Base-by-base conservation (phyloP, 1,140 invertebrate species). In the Drosophila watanabei region DNA sequence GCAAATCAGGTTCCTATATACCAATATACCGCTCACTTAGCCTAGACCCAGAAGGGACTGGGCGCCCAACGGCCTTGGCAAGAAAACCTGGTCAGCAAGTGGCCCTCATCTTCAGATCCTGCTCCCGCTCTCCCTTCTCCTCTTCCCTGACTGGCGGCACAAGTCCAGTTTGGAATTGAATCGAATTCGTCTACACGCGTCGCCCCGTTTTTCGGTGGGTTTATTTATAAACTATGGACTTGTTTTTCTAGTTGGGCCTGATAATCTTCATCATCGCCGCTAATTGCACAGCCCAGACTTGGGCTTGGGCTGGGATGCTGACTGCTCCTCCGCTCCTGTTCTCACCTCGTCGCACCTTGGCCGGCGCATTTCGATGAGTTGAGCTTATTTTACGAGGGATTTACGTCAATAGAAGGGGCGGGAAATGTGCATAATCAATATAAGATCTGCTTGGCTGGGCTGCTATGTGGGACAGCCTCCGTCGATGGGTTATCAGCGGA, bases 241-340 rank as follows among this genome's bases (percentile, higher is more conserved):
- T 90, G 85, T 89, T 89, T 89, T 89, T 89, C 85, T 89, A 89
- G 85, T 89, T 89, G 41, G 62, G 78, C 81, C 72, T 89, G 85
- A 85, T 89, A 85, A 90, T 83, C 81, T 61, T 73, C 84, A 62
- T 78, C 72, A 81, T 89, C 78, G 66, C 46, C 61, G 59, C 33
- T 78, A 69, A 89, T 69, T 64, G 72, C 72, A 64, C 62, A 39
- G 37, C 70, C 32, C 75, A 79, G 75, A 79, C 76, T 52, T 32
- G 56, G 70, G 64, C 58, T 75, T 13, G 58, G 56, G 32, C 7
- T 75, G 20, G 8, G 30, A 28, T 62, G 35, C 28, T 52, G 30
- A 35, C 60, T 48, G 61, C 28, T 39, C 30, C 28, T 39, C 30
- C 11, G 14, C 48, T 54, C 63, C 64, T 52, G 43, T 59, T 32